A percentile compares a stretch with the other conserved stretches of the same genome.
phyloP scores from a whole-genome alignment of 2,797 vertebrate genomes.

The Propithecus deckenii region DNA sequence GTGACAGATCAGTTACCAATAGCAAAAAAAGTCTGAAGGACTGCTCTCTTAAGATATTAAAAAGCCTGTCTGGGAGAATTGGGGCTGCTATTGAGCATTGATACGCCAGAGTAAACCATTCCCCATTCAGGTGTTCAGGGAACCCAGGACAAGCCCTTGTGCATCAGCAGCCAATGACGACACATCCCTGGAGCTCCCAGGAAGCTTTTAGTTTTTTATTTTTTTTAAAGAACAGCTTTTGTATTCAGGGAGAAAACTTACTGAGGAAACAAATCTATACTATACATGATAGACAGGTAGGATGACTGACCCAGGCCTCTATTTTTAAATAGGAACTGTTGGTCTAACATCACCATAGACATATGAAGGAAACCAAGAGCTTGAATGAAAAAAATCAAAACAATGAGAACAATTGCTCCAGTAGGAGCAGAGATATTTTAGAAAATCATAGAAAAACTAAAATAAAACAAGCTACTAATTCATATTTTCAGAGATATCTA shows the following conservation, averaged over 20 bases:
- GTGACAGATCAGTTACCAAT: not conserved
- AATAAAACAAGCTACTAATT: not conserved
- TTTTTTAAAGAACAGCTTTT: not conserved
- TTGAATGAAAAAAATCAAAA: not conserved
- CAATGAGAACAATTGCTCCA: not conserved
- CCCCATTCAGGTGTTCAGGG: not conserved
- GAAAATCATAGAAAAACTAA: not conserved
- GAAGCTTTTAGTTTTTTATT: not conserved
- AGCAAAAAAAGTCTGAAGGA: not conserved
- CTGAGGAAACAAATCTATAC: not conserved
- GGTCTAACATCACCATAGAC: not conserved
- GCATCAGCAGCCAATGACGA: not conserved
- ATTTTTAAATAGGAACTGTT: not conserved
- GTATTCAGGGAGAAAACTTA: not conserved
- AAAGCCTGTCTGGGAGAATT: not conserved
- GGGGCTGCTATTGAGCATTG: not conserved
- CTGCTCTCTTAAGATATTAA: not conserved
- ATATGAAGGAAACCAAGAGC: not conserved
- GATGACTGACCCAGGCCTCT: not conserved
- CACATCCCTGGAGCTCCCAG: not conserved
- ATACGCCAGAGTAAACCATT: not conserved
- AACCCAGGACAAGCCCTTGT: not conserved
- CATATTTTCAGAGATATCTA: constrained; percentile 3
- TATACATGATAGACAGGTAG: not conserved
- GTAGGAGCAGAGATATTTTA: not conserved